phyloP scores from a whole-genome alignment of 2,113 vertebrate genomes.

The Nothoprocta pentlandii region DNA sequence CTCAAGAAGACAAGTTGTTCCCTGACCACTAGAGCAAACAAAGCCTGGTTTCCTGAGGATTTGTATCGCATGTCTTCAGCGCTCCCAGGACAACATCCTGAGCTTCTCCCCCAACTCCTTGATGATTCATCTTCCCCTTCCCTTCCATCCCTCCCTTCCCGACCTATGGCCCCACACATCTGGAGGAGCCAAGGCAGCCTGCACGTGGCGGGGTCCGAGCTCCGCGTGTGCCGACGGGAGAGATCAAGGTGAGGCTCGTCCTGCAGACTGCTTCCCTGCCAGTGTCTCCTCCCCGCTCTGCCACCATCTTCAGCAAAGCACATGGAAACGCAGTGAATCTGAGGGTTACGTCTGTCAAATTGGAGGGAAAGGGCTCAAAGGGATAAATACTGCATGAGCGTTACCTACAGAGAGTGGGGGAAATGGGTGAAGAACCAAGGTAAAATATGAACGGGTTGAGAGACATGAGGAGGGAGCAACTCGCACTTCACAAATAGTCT shows the following conservation, averaged over 20 bases:
- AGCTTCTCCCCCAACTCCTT: slow-evolving; percentile 57
- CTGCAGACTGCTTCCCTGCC: not conserved
- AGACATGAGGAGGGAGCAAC: slow-evolving; percentile 2
- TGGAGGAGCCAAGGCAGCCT: slow-evolving; percentile 60
- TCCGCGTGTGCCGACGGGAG: not conserved
- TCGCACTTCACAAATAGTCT: slow-evolving; percentile 8
- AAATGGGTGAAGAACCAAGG: not conserved
- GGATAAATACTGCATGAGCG: slow-evolving; percentile 24
- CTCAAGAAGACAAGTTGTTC: slow-evolving; percentile 10
- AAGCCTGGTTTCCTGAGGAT: slow-evolving; percentile 66
- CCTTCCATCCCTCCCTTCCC: slow-evolving; percentile 53
- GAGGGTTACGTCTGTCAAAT: slow-evolving; percentile 34
- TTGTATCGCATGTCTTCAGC: slow-evolving; percentile 24
- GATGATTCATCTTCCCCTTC: slow-evolving; percentile 74
- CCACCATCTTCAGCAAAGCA: not conserved
- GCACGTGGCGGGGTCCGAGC: slow-evolving; percentile 46
- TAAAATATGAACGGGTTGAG: slow-evolving; percentile 32
- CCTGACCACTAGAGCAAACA: slow-evolving; percentile 42
- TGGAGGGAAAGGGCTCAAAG: slow-evolving; percentile 39
- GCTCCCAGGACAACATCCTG: slow-evolving; percentile 67
- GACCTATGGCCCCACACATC: slow-evolving; percentile 68
- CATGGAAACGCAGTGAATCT: not conserved
- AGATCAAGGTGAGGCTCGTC: slow-evolving; percentile 60
- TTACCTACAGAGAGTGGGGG: slow-evolving; percentile 35
- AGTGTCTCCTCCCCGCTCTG: slow-evolving; percentile 6